Base-by-base conservation (phyloP, 2,888 invertebrate species). In the Smittia aterrima region DNA sequence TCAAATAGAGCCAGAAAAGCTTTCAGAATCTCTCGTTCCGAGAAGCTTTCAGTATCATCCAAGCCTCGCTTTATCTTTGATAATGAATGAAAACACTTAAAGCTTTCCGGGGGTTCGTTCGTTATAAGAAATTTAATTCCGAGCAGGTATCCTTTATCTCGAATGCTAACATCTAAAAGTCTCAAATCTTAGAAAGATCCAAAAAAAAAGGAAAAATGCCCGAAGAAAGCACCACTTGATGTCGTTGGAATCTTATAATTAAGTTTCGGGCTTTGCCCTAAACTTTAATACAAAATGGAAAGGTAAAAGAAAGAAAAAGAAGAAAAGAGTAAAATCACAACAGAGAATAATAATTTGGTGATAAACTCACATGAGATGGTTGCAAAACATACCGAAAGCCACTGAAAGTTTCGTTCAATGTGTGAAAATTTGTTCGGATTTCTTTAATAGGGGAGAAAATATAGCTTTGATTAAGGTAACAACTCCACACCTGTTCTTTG, bases 281-380 rank as follows among this genome's bases (percentile, higher is more conserved):
- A n/a, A 22, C 6, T 18, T 22, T 58, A 7, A 2, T 18, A 4
- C n/a, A 47, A 47, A 2, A 2, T 47, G 47, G 47, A 47, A 47
- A 11, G 16, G n/a, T n/a, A 47, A 2, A 47, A 11, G 47, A 58
- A 18, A 58, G 58, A 13, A 2, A n/a, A 64, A 25, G 64, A 22
- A 1, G 20, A 64, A 22, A 64, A 2, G 25, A 25, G 27, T 6
- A 27, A 64, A 64, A 24, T 27, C 64, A 24, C 25, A 64, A 27
- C 27, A 27, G 6, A 18, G 58, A 64, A 64, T 64, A 64, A 64
- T 64, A 64, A 64, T 64, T 64, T 64, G 64, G 64, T 27, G 64
- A 64, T 64, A 64, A 4, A 64, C 64, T 64, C 27, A 9, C 58
- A 64, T 64, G 64, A 27, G 25, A 64, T 64, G 64, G 25, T 64